Evolutionary conservation across 2,797 vertebrate species (phyloP).

Genomic region (Peromyscus aztecus): DNA sequence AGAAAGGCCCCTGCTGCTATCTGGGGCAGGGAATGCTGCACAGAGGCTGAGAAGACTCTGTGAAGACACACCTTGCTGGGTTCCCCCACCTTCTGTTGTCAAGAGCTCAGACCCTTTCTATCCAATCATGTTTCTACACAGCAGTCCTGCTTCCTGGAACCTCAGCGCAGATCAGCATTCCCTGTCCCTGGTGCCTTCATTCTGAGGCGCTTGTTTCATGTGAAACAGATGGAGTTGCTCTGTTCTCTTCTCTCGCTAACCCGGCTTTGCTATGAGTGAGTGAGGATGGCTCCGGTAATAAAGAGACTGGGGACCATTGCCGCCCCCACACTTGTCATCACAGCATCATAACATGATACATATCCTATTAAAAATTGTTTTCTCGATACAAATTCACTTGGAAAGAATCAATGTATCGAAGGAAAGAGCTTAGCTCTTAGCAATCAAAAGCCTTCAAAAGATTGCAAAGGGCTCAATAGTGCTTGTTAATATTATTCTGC

Average conservation of each 20-base stretch:
- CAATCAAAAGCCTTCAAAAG: background rate
- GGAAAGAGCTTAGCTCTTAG: background rate
- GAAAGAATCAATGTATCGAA: background rate
- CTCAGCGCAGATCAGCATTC: no score
- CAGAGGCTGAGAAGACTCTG: background rate
- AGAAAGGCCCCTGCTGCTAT: background rate
- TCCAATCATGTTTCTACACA: background rate
- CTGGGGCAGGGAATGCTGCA: background rate
- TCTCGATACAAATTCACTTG: background rate
- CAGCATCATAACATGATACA: background rate
- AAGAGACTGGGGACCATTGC: background rate
- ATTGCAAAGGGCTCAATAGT: no score
- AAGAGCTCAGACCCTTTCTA: background rate
- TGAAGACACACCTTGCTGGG: fast-evolving
- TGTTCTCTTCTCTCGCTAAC: background rate
- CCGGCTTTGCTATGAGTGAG: background rate
- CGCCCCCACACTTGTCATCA: background rate
- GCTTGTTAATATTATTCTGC: background rate
- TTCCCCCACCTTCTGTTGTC: background rate
- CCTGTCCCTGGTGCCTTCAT: background rate
- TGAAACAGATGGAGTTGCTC: background rate
- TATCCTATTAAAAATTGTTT: background rate
- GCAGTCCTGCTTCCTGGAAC: background rate
- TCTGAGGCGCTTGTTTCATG: background rate
- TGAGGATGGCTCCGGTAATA: background rate